phyloP scores from a whole-genome alignment of 2,888 invertebrate species.

The Tachina grossa region DNA sequence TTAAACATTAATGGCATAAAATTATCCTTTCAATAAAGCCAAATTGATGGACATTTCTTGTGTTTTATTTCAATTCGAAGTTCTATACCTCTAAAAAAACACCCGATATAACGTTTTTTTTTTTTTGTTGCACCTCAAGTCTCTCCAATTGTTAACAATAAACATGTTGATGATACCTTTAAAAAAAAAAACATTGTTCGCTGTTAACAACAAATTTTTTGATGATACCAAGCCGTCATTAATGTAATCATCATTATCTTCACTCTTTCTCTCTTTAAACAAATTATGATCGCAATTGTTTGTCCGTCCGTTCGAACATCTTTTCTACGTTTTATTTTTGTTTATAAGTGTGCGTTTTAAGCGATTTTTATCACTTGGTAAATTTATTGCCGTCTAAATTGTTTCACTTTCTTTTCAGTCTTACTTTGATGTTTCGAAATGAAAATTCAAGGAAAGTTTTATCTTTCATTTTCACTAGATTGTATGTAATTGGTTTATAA shows the following conservation, averaged over 20 bases:
- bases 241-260: conserved; percentile 29
- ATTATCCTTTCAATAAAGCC: too few species aligned
- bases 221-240: neutral
- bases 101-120: neutral
- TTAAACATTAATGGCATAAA: too few species aligned
- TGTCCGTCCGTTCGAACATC: neutral
- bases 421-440: neutral
- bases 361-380: neutral
- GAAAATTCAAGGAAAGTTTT: conserved; percentile 46
- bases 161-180: conserved; percentile 16
- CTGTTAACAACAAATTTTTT: conserved; percentile 9
- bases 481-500: neutral
- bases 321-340: neutral
- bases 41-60: too few species aligned
- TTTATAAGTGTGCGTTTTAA: neutral
- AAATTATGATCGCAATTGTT: conserved; percentile 26
- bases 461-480: conserved; percentile 36
- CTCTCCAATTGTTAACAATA: neutral
- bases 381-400: conserved; percentile 34
- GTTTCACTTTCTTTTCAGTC: conserved; percentile 1
- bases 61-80: too few species aligned
- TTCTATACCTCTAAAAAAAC: too few species aligned
- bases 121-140: conserved; percentile 4
- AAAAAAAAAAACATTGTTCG: too few species aligned
- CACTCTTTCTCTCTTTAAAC: neutral